A percentile compares a stretch with the other conserved stretches of the same genome.
These are phyloP conservation scores for Chamaetylas fuelleborni DNA, from an alignment of 2,113 vertebrate species.

Conservation along the genomic window DNA sequence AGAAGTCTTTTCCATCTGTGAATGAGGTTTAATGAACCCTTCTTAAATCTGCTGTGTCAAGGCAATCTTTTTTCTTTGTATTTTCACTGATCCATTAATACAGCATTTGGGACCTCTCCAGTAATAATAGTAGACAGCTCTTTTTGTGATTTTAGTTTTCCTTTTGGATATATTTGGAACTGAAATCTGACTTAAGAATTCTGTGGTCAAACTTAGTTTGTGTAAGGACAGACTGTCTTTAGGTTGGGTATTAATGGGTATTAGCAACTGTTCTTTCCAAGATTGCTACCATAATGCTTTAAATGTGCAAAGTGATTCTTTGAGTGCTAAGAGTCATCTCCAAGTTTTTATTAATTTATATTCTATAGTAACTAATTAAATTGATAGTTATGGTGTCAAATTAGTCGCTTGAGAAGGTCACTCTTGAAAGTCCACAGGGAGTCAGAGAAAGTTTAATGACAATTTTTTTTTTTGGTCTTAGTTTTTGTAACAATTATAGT, in stretches of 20 bases:
- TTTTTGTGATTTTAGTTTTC: neutral
- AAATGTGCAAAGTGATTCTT: neutral
- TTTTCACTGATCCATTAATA: neutral
- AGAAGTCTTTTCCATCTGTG: neutral
- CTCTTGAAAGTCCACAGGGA: neutral
- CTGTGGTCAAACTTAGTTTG: neutral
- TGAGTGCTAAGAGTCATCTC: neutral
- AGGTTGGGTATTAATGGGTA: neutral
- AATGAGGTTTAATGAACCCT: neutral
- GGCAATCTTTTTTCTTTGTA: neutral
- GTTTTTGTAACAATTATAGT: neutral
- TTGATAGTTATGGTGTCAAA: neutral
- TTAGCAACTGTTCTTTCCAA: neutral
- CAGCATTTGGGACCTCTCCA: neutral
- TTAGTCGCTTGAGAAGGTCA: neutral
- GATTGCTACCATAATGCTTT: neutral
- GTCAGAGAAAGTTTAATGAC: neutral
- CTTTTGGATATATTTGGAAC: neutral
- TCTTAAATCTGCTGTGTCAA: neutral
- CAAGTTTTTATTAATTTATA: neutral
- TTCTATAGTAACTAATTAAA: neutral
- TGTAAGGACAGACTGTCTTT: neutral
- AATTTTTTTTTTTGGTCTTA: neutral
- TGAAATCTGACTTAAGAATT: neutral
- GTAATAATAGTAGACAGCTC: neutral